Conservation (phyloP, 2,797 vertebrate species). For the Xyrichtys novacula region DNA sequence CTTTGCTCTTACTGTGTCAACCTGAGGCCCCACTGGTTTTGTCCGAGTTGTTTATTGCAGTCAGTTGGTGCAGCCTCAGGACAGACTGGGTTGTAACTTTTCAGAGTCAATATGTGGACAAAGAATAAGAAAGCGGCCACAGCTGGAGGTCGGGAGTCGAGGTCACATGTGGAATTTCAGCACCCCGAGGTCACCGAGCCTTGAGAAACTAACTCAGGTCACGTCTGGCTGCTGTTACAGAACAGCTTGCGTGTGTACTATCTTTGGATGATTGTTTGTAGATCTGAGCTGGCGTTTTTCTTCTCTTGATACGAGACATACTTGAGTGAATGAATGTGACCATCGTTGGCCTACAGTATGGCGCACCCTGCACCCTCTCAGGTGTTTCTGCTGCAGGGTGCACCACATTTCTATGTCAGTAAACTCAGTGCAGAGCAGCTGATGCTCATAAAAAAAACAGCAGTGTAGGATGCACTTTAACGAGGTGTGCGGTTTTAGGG, state of each 20-base stretch:
- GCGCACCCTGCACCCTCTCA: conserved; percentile 38
- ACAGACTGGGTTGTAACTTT: background rate
- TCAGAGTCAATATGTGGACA: conserved; percentile 5
- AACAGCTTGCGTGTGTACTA: background rate
- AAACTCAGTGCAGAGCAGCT: conserved; percentile 55
- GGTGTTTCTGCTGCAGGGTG: conserved; percentile 32
- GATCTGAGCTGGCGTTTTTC: conserved; percentile 3
- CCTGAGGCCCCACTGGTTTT: background rate
- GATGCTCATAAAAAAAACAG: conserved; percentile 61
- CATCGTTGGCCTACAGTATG: conserved; percentile 12
- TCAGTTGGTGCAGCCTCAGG: background rate
- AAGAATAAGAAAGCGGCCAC: conserved; percentile 42
- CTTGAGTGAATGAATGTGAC: background rate
- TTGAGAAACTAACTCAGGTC: conserved; percentile 41
- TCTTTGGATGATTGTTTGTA: conserved; percentile 3
- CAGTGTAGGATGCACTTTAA: conserved; percentile 41
- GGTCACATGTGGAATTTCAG: conserved; percentile 59
- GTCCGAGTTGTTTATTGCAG: conserved; percentile 6
- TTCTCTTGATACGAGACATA: background rate
- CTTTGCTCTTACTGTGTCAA: background rate
- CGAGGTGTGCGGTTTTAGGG: conserved; percentile 30
- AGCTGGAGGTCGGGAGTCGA: conserved; percentile 50
- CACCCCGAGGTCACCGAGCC: conserved; percentile 40
- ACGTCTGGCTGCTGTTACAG: conserved; percentile 11
- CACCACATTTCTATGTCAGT: conserved; percentile 40